Base-by-base conservation (phyloP, 2,888 invertebrate species). In the Hipparchia sbordonii region DNA sequence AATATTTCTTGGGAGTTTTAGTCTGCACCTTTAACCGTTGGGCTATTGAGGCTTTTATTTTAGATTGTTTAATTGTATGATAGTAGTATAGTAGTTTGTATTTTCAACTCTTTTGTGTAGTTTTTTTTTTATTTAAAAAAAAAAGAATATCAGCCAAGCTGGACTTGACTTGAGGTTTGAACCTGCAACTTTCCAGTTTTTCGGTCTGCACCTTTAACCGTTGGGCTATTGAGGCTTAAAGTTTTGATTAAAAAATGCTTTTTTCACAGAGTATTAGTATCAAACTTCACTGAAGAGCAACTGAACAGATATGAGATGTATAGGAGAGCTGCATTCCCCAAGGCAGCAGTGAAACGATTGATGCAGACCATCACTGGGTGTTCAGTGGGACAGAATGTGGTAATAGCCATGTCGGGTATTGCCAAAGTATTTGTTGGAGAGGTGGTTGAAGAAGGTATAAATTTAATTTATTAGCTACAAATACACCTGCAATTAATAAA, bases 361-460 rank as follows among this genome's bases (percentile, higher is more conserved):
- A 99, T 99, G 98, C 99, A 99, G 92, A 98, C 99, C 0, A 98
- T 99, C 73, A 98, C 99, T 0, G 99, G 99, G 0, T 97, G 98
- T 85, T 97, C 99, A 0, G 98, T 99, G 0, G 98, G 99, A 0
- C 99, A 99, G 87, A 99, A 99, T 94, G 99, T 99, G 66, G 99
- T 99, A 0, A 99, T 99, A 82, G 99, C 99, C 0, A 99, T 99
- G 98, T 98, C 99, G 13, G 99, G 99, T 78, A 99, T 99, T 82
- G 98, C 99, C 1, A 99, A 99, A 94, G 99, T 99, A 0, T 99
- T 99, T 94, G 98, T 99, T 10, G 99, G 99, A 33, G 99, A 99
- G 94, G 96, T 99, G 73, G 98, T 99, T 5, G 99, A 99, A 94
- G 98, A 99, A 96, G 98, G 98, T 98, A 92, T 80, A n/a, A n/a